These are phyloP conservation scores for Arctia plantaginis DNA, from an alignment of 2,888 invertebrate species.

Conservation along the genomic window DNA sequence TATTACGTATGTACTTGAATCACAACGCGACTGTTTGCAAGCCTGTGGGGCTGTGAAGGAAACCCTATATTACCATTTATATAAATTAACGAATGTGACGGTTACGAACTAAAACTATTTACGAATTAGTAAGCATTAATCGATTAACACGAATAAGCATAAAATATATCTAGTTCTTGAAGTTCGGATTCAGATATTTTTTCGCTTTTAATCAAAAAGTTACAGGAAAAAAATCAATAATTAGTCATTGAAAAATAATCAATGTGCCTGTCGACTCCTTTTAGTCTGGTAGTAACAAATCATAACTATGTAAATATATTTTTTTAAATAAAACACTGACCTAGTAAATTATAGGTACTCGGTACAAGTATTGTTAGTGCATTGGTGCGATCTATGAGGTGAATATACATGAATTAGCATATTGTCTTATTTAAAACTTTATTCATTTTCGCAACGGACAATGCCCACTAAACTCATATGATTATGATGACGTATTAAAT, in stretches of 20 bases:
- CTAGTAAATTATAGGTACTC: not conserved
- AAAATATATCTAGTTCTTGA: not conserved
- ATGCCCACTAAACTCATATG: not conserved
- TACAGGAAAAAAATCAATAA: too few relatives aligned
- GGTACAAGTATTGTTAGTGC: not conserved
- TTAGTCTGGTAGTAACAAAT: not conserved
- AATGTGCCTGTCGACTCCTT: not conserved
- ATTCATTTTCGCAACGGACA: not conserved
- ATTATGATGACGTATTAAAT: too few relatives aligned
- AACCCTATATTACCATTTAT: not conserved
- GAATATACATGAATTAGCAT: too few relatives aligned
- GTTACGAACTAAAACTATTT: too few relatives aligned
- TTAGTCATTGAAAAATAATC: not conserved
- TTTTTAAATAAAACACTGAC: not conserved
- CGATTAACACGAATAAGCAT: not conserved
- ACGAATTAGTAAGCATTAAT: not conserved
- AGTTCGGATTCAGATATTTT: not conserved
- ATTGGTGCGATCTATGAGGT: not conserved
- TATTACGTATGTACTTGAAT: slow-evolving; percentile 29
- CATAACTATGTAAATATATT: not conserved
- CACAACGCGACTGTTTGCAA: not conserved
- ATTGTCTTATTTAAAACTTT: not conserved
- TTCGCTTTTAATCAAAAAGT: too few relatives aligned
- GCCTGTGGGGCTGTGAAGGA: not conserved
- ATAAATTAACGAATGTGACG: too few relatives aligned